phyloP scores from a whole-genome alignment of 2,797 vertebrate genomes.

The Cuniculus paca region DNA sequence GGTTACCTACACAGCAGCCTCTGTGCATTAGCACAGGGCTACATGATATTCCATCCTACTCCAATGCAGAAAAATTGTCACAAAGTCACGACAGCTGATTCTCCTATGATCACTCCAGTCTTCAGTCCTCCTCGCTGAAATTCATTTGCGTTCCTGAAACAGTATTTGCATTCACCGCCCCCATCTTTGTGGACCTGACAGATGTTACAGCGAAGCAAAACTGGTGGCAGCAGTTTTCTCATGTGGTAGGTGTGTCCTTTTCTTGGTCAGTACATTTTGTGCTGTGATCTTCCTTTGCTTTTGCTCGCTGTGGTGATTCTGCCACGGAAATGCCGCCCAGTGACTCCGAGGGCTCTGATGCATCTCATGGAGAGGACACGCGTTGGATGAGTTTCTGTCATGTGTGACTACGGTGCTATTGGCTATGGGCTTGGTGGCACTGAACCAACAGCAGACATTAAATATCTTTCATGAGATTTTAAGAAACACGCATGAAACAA shows the following conservation, averaged over 20 bases:
- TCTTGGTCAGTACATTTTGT: not conserved
- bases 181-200: not conserved
- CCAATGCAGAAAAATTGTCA: not conserved
- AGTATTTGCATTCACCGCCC: not conserved
- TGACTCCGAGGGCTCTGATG: not conserved
- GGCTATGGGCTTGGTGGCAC: not conserved
- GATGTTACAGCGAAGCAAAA: not conserved
- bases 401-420: not conserved
- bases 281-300: not conserved
- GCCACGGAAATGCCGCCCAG: not conserved
- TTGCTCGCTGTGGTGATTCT: not conserved
- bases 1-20: not conserved
- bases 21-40: not conserved
- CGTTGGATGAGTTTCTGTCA: not conserved
- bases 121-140: slow-evolving; percentile 16
- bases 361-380: not conserved
- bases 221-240: not conserved
- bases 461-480: not conserved
- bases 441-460: not conserved
- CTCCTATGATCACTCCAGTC: not conserved
- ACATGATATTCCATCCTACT: not conserved
- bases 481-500: slow-evolving; percentile 1
- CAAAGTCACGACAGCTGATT: not conserved
- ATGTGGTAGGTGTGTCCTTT: not conserved
- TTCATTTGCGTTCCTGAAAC: not conserved